Percentiles rank a stretch among this genome's conserved stretches.
Evolutionary conservation across 2,113 vertebrate genomes (phyloP).

Genomic region (Cathartes aura): DNA sequence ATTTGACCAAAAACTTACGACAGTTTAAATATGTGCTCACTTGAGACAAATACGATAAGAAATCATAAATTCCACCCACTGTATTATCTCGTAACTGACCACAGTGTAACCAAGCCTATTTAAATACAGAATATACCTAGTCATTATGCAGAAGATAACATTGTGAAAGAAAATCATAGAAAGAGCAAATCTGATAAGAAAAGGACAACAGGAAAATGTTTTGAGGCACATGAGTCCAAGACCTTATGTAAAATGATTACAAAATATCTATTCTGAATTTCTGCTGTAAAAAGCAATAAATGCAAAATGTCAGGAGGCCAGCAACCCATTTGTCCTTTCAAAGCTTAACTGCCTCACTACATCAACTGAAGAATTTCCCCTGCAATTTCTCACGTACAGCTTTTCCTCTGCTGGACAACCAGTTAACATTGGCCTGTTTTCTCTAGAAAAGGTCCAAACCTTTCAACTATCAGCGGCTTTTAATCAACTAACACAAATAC

Average conservation of each 20-base stretch:
- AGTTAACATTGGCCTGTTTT: not conserved
- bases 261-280: not conserved
- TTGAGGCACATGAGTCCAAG: not conserved
- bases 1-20: not conserved
- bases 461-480: not conserved
- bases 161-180: not conserved
- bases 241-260: not conserved
- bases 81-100: not conserved
- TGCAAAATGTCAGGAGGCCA: fast-evolving
- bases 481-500: not conserved
- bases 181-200: not conserved
- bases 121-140: not conserved
- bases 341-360: not conserved
- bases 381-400: not conserved
- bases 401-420: not conserved
- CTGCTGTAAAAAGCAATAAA: not conserved
- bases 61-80: not conserved
- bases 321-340: not conserved
- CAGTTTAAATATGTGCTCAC: not conserved
- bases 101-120: not conserved
- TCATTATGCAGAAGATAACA: not conserved
- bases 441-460: not conserved
- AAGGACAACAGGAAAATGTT: not conserved
- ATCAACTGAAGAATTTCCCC: not conserved
- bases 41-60: not conserved